Conservation (phyloP, 2,113 vertebrate genomes). For the Spea bombifrons region DNA sequence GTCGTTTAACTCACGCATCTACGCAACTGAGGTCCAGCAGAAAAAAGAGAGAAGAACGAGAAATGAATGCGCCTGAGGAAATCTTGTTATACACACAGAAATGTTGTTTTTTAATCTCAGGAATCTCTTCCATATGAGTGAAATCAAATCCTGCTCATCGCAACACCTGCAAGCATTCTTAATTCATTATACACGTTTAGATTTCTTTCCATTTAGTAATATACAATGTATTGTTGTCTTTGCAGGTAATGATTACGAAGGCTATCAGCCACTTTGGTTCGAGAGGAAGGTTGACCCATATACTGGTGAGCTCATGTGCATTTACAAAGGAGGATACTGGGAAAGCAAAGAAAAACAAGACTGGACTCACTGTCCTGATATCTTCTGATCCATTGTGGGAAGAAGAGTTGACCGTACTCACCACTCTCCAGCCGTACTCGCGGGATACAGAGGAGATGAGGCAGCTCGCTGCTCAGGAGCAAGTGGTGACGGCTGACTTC, state of each 20-base stretch:
- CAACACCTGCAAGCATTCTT: too few relatives aligned
- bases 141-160: too few relatives aligned
- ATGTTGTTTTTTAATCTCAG: too few relatives aligned
- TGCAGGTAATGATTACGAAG: constrained; percentile 81
- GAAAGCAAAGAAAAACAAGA: constrained; percentile 88
- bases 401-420: constrained; percentile 32
- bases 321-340: constrained; percentile 97
- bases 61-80: too few relatives aligned
- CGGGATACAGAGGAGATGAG: neutral
- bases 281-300: constrained; percentile 80
- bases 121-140: too few relatives aligned
- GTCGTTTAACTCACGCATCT: too few relatives aligned
- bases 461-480: constrained; percentile 22
- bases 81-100: too few relatives aligned
- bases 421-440: constrained; percentile 28
- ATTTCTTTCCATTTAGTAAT: neutral
- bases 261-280: constrained; percentile 88
- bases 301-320: constrained; percentile 82
- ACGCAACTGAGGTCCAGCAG: too few relatives aligned
- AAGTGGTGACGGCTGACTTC: constrained; percentile 8
- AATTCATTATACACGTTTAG: too few relatives aligned
- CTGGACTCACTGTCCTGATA: constrained; percentile 85
- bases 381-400: constrained; percentile 78
- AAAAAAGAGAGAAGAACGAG: too few relatives aligned
- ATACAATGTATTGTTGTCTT: neutral